Conservation (phyloP, 2,888 invertebrate genomes). For the Zaprionus bogoriensis region DNA sequence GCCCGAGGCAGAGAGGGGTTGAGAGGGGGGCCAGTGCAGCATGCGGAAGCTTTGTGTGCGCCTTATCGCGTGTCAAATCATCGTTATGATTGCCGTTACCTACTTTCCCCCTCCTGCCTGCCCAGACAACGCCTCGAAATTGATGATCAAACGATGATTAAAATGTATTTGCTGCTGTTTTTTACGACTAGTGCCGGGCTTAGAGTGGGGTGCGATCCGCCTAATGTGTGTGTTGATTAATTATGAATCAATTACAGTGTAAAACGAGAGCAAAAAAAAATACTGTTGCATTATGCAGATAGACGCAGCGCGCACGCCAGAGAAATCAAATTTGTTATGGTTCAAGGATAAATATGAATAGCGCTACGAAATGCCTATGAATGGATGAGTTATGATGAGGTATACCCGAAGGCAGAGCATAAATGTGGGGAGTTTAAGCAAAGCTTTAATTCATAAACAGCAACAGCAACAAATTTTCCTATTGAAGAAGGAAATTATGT, state of each 20-base stretch:
- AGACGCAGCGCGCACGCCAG: slow-evolving; percentile 1
- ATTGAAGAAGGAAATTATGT: too few species aligned
- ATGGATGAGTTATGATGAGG: background rate
- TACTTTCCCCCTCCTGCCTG: slow-evolving; percentile 21
- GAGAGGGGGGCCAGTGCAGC: background rate
- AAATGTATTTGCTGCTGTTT: slow-evolving; percentile 59
- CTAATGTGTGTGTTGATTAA: slow-evolving; percentile 74
- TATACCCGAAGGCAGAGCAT: too few species aligned
- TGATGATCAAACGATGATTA: slow-evolving; percentile 79
- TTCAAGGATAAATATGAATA: slow-evolving; percentile 1
- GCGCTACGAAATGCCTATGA: background rate
- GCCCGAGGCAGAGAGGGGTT: background rate
- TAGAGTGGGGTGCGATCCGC: slow-evolving; percentile 15
- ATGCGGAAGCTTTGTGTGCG: slow-evolving; percentile 20
- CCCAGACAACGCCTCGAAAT: slow-evolving; percentile 58
- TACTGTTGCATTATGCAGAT: slow-evolving; percentile 1
- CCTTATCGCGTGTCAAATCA: slow-evolving; percentile 80
- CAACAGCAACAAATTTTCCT: too few species aligned
- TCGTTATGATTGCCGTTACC: slow-evolving; percentile 73
- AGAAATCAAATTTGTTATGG: slow-evolving; percentile 35
- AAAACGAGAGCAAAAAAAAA: slow-evolving; percentile 36
- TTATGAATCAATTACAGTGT: slow-evolving; percentile 74
- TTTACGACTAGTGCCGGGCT: slow-evolving; percentile 6
- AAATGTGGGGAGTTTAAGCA: too few species aligned
- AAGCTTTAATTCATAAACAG: too few species aligned